Evolutionary conservation across 2,113 vertebrate genomes (phyloP).

Genomic region (Trochalopteron elliotii): DNA sequence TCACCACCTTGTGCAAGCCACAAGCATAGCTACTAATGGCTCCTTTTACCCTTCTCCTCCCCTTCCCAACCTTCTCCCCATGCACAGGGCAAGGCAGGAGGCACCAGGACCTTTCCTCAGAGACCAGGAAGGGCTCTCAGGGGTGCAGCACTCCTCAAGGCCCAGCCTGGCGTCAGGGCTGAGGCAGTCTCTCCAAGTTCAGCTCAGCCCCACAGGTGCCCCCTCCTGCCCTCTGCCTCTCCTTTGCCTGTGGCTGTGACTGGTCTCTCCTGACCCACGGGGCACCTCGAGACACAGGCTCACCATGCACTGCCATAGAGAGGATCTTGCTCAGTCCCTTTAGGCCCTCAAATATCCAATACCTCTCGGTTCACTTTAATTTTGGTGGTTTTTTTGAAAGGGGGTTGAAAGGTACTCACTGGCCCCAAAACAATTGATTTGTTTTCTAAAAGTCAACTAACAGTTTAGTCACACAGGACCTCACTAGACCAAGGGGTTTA

Average conservation of each 20-base stretch:
- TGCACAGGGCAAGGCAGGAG: background rate
- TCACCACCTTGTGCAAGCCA: background rate
- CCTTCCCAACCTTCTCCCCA: background rate
- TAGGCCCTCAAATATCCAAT: background rate
- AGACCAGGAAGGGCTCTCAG: background rate
- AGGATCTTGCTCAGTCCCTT: background rate
- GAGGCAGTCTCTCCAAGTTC: background rate
- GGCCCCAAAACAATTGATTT: background rate
- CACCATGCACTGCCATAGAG: accelerated
- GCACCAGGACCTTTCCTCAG: background rate
- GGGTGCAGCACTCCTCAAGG: background rate
- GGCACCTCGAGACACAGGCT: accelerated
- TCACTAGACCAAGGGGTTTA: background rate
- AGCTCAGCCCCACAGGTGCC: background rate
- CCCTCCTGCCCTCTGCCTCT: background rate
- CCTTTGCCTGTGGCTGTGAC: background rate
- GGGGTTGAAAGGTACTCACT: background rate
- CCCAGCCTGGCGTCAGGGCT: background rate
- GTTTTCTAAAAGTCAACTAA: background rate
- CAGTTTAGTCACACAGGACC: background rate
- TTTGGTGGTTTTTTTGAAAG: background rate
- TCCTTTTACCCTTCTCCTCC: background rate
- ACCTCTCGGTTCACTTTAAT: background rate
- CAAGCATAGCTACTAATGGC: background rate
- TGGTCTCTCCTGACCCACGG: accelerated